Evolutionary conservation across 2,888 invertebrate species (phyloP).

Genomic region (Drosophila nigritarsus): DNA sequence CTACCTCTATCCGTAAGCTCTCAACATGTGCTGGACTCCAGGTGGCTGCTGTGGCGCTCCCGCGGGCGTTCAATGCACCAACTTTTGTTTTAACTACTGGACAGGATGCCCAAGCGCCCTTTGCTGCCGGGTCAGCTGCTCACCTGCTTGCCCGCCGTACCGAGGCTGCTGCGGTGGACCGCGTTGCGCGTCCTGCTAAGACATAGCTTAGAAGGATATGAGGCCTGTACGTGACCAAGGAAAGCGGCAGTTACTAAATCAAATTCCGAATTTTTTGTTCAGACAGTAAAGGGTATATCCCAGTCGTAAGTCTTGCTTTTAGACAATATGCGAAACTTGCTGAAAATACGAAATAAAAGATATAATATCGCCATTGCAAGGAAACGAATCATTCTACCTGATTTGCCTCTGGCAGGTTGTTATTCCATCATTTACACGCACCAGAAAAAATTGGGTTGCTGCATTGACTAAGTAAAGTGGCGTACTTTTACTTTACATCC

Average conservation of each 20-base stretch:
- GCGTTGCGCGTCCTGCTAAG: conserved; percentile 51
- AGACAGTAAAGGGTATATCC: neutral
- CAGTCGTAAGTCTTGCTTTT: neutral
- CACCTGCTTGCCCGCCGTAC: conserved; percentile 53
- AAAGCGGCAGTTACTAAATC: neutral
- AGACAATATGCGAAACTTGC: neutral
- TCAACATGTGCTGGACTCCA: conserved; percentile 67
- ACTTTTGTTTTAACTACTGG: conserved; percentile 71
- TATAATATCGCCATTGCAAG: neutral
- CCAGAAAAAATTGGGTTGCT: neutral
- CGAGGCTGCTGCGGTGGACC: conserved; percentile 61
- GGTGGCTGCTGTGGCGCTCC: conserved; percentile 66
- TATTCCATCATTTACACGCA: neutral
- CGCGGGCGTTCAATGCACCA: conserved; percentile 62
- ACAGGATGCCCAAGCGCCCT: conserved; percentile 47
- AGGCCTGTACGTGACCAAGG: neutral
- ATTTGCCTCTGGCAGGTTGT: neutral
- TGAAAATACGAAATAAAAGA: neutral
- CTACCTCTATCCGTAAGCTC: conserved; percentile 36
- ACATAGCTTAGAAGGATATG: conserved; percentile 40
- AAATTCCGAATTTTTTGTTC: neutral
- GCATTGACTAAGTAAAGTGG: neutral
- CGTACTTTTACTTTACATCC: neutral
- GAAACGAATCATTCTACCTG: neutral
- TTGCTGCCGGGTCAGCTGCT: conserved; percentile 36